Conservation (phyloP, 2,888 invertebrate species). For the Aquatica leii region DNA sequence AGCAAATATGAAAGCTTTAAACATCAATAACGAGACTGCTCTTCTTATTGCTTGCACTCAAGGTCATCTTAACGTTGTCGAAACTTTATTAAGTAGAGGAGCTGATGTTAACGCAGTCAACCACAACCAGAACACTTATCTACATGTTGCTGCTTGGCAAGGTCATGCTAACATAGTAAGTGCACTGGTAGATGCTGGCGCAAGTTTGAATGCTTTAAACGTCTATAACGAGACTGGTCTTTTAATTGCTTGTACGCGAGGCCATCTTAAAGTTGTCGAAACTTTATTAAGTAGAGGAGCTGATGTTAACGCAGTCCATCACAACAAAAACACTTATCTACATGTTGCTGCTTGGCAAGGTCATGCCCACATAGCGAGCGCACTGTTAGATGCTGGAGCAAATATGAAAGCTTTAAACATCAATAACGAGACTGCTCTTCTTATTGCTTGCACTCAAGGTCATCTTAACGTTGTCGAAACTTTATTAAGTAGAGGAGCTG, state of each 20-base stretch:
- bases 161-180: neutral
- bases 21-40: neutral
- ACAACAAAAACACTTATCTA: neutral
- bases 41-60: neutral
- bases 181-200: neutral
- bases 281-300: neutral
- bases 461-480: neutral
- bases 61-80: neutral
- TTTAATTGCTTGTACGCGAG: neutral
- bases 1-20: neutral
- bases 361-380: neutral
- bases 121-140: neutral
- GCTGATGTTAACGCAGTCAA: neutral
- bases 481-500: neutral
- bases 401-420: neutral
- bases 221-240: neutral
- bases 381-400: neutral
- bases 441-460: neutral
- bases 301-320: neutral
- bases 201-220: neutral
- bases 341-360: conserved; percentile 3
- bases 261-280: neutral
- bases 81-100: neutral
- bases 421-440: neutral
- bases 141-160: neutral